Evolutionary conservation across 2,113 vertebrate genomes (phyloP), one percentile per base, ranked within the genome.

Genomic region (Brachirus orientalis): DNA sequence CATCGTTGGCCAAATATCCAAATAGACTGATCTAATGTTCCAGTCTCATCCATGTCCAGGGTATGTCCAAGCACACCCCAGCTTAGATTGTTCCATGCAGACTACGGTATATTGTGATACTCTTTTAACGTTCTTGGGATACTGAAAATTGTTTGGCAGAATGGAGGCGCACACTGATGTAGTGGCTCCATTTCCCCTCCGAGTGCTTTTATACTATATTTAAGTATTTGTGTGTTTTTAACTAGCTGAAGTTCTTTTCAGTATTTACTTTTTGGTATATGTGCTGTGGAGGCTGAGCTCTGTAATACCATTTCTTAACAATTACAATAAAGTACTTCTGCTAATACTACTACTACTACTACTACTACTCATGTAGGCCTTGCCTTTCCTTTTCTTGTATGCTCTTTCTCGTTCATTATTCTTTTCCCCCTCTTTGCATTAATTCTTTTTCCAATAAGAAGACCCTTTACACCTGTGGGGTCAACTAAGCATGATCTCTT

Each of bases 381-480:
- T 28, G 47, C 16, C 1, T 19, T 13, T 3, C 10, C 2, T 43
- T 5, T 43, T 48, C 4, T 66, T 55, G 37, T 16, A 28, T 4
- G 41, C 16, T 46, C 7, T 62, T 22, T 44, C 28, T 40, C 11
- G n/a, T 57, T 63, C 19, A 47, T 19, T 58, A 14, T 40, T 47
- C 48, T 65, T 22, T 6, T 33, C 19, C 45, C 61, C 45, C 33
- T 72, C 59, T 68, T 61, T 37, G 5, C 12, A n/a, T 37, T 35
- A 0, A 13, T 56, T 65, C 51, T 47, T 60, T 50, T 51, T 68
- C 51, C 54, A 51, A 19, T 36, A 35, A 53, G 46, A 52, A 18
- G 75, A 75, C 47, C 69, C 44, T 58, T 64, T 33, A 85, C 75
- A 89, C 86, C 77, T 86, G 85, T 83, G 60, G 86, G 84, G 69